These are phyloP conservation scores for Malthinus flaveolus DNA, from an alignment of 2,888 invertebrate genomes.

Conservation along the genomic window DNA sequence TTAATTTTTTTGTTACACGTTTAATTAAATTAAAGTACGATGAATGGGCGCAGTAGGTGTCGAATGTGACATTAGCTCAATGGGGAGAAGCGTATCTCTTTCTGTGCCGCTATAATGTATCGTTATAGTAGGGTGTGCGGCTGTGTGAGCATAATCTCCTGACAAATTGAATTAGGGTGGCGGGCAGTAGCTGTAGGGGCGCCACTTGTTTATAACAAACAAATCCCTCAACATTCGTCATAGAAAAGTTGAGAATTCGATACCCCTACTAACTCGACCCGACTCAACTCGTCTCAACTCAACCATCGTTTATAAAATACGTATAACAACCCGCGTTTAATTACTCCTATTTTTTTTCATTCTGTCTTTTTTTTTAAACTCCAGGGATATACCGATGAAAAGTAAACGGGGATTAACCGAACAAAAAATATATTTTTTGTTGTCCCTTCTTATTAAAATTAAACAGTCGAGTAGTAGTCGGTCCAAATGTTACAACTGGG, in stretches of 20 bases:
- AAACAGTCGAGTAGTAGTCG: too few relatives aligned
- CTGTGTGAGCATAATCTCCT: conserved; percentile 56
- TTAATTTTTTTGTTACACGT: conserved; percentile 56
- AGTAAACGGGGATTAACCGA: too few relatives aligned
- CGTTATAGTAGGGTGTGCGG: conserved; percentile 53
- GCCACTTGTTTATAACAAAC: conserved; percentile 57
- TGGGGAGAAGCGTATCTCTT: conserved; percentile 33
- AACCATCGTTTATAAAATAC: too few relatives aligned
- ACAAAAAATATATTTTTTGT: too few relatives aligned
- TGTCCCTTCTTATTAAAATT: too few relatives aligned
- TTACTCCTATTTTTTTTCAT: too few relatives aligned
- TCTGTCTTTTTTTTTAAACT: too few relatives aligned
- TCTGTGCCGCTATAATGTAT: conserved; percentile 54
- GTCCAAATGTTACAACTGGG: too few relatives aligned
- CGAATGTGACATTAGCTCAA: conserved; percentile 32
- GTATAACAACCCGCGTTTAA: too few relatives aligned
- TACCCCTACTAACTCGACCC: not conserved
- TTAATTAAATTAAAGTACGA: conserved; percentile 51
- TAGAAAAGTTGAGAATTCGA: conserved; percentile 47
- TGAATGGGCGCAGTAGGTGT: conserved; percentile 23
- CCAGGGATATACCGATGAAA: too few relatives aligned
- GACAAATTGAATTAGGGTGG: conserved; percentile 57
- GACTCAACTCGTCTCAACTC: too few relatives aligned
- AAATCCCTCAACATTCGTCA: conserved; percentile 48
- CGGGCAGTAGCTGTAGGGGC: conserved; percentile 50